Conservation (phyloP, 2,888 invertebrate species). For the Rhingia rostrata region DNA sequence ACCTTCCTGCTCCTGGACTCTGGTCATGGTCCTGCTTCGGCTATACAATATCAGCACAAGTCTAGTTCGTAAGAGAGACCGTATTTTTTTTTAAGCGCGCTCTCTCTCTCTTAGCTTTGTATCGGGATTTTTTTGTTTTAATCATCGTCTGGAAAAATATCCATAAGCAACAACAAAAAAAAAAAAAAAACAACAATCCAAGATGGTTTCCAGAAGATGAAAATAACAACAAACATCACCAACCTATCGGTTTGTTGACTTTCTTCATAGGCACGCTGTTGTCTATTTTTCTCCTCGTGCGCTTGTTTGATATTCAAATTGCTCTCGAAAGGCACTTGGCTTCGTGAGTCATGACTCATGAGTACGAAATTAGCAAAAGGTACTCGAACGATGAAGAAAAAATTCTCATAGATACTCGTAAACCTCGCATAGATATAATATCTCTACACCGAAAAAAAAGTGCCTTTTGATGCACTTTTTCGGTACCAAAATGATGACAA, state of each 20-base stretch:
- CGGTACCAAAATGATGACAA: conserved; percentile 13
- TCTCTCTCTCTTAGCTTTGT: conserved; percentile 45
- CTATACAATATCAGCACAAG: conserved; percentile 2
- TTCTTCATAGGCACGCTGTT: conserved; percentile 55
- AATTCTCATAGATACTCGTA: conserved; percentile 41
- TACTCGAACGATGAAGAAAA: conserved; percentile 30
- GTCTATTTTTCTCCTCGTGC: conserved; percentile 51
- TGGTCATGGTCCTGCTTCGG: background rate
- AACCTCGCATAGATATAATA: conserved; percentile 3
- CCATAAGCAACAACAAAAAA: conserved; percentile 13
- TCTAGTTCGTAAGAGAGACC: conserved; percentile 25
- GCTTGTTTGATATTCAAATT: conserved; percentile 69
- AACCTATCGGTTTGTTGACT: conserved; percentile 60
- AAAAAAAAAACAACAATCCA: conserved; percentile 29
- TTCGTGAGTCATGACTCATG: conserved; percentile 68
- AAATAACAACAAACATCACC: background rate
- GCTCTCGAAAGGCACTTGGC: conserved; percentile 57
- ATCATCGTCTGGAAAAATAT: conserved; percentile 22
- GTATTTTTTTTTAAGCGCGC: background rate
- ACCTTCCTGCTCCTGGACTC: background rate
- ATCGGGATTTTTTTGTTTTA: conserved; percentile 11
- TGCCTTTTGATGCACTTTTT: conserved; percentile 31
- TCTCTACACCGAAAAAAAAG: conserved; percentile 12
- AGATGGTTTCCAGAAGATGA: conserved; percentile 56
- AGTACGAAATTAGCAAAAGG: conserved; percentile 64